Percentiles rank a stretch among this genome's conserved stretches.
These are phyloP conservation scores for Teleiodes luculella DNA, from an alignment of 2,888 invertebrate species.

Conservation along the genomic window DNA sequence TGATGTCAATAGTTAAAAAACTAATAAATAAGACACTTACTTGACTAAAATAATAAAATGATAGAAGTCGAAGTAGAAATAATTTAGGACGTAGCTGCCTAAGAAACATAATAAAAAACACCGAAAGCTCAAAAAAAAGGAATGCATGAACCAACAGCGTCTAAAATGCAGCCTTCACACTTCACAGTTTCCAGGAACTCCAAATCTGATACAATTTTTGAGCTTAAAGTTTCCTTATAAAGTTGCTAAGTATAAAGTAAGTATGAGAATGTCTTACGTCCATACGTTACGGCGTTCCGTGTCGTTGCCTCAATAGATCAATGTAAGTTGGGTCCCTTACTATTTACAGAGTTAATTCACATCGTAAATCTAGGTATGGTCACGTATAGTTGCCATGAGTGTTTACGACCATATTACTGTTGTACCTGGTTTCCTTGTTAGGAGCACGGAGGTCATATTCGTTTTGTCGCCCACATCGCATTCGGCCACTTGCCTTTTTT, in stretches of 20 bases:
- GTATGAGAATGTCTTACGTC: neutral
- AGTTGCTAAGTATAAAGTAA: neutral
- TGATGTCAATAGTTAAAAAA: too few species aligned
- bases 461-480: neutral
- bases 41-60: too few species aligned
- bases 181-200: neutral
- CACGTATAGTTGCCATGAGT: constrained; percentile 7
- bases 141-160: neutral
- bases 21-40: too few species aligned
- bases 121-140: neutral
- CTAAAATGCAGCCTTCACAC: neutral
- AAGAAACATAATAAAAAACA: too few species aligned
- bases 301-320: too few species aligned
- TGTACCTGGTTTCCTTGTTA: constrained; percentile 27
- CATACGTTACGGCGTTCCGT: too few species aligned
- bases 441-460: constrained; percentile 27
- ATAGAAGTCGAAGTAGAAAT: too few species aligned
- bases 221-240: neutral
- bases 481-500: constrained; percentile 1
- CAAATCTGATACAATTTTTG: neutral
- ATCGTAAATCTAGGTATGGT: constrained; percentile 8
- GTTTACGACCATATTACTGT: neutral
- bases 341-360: neutral
- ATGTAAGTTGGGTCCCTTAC: too few species aligned
- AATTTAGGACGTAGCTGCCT: too few species aligned